These are phyloP conservation scores for Lithobates sylvaticus DNA, from an alignment of 2,797 vertebrate genomes.

Conservation along the genomic window DNA sequence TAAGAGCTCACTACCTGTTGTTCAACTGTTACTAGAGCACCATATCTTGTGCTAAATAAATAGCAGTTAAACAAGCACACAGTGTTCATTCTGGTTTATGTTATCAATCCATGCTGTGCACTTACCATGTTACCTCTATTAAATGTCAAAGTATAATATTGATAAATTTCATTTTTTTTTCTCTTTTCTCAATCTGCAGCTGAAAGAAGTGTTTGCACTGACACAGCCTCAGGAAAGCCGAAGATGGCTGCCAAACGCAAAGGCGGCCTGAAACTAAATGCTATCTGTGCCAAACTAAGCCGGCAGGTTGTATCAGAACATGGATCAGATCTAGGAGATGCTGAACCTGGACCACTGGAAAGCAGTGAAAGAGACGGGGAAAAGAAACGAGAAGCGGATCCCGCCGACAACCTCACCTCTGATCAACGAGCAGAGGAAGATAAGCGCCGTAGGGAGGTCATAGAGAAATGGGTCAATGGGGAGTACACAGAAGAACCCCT, in stretches of 20 bases:
- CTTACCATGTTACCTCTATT: neutral
- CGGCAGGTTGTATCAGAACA: conserved; percentile 95
- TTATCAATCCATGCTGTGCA: neutral
- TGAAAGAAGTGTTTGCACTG: conserved; percentile 98
- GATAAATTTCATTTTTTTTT: neutral
- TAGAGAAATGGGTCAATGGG: conserved; percentile 98
- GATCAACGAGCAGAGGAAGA: conserved; percentile 91
- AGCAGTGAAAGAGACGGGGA: conserved; percentile 47
- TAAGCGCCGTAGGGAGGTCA: conserved; percentile 93
- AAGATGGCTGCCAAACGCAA: conserved; percentile 99
- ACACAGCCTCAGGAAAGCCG: conserved; percentile 96
- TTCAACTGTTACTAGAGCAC: neutral
- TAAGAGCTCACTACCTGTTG: neutral
- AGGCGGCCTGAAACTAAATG: conserved; percentile 99
- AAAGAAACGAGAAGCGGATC: conserved; percentile 75
- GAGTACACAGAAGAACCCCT: conserved; percentile 91
- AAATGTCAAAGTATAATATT: neutral
- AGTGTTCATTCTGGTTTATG: neutral
- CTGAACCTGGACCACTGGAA: conserved; percentile 75
- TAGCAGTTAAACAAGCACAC: neutral
- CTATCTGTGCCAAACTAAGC: conserved; percentile 99
- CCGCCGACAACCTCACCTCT: conserved; percentile 78
- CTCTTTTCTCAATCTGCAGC: conserved; percentile 74
- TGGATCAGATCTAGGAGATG: conserved; percentile 80
- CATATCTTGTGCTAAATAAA: neutral